A percentile compares a stretch with the other conserved stretches of the same genome.
Conservation (phyloP, 2,888 invertebrate genomes). For the Halictus quadricinctus region DNA sequence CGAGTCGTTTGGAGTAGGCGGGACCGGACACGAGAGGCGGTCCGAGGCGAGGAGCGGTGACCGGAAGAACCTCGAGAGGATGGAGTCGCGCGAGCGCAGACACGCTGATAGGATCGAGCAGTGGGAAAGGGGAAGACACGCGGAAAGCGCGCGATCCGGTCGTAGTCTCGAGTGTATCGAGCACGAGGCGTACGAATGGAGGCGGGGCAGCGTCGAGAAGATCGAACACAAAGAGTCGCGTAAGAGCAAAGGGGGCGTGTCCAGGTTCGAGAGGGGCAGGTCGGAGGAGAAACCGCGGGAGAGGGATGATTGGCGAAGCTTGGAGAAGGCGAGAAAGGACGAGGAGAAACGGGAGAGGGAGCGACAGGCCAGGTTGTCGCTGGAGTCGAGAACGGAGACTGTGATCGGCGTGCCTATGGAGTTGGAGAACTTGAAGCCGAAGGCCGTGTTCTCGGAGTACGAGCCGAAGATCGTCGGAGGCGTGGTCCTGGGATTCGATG, state of each 20-base stretch:
- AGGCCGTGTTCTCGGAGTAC: slow-evolving; percentile 85
- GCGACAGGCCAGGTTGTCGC: slow-evolving; percentile 71
- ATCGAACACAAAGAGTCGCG: slow-evolving; percentile 67
- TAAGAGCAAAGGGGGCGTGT: slow-evolving; percentile 45
- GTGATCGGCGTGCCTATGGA: slow-evolving; percentile 72
- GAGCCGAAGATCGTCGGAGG: slow-evolving; percentile 86
- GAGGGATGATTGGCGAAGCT: slow-evolving; percentile 79
- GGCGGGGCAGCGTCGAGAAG: slow-evolving; percentile 64
- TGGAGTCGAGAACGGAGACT: slow-evolving; percentile 76
- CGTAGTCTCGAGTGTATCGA: slow-evolving; percentile 73
- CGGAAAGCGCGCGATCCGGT: slow-evolving; percentile 69
- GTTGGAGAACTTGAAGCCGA: slow-evolving; percentile 77
- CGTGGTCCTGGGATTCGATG: slow-evolving; percentile 78
- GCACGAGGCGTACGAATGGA: slow-evolving; percentile 62
- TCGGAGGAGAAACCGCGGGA: slow-evolving; percentile 77
- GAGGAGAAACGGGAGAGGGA: slow-evolving; percentile 78
- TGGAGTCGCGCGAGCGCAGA: slow-evolving; percentile 23
- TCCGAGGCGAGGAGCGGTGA: slow-evolving; percentile 55
- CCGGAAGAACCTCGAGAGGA: slow-evolving; percentile 26
- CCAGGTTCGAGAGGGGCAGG: slow-evolving; percentile 57
- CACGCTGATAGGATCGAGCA: slow-evolving; percentile 70
- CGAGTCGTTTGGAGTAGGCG: slow-evolving; percentile 67
- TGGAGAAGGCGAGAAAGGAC: slow-evolving; percentile 79
- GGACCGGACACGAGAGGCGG: not conserved
- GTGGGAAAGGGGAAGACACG: slow-evolving; percentile 50